phyloP scores from a whole-genome alignment of 35 echinoderm and acorn worm genomes.

The Heliocidaris erythrogramma region DNA sequence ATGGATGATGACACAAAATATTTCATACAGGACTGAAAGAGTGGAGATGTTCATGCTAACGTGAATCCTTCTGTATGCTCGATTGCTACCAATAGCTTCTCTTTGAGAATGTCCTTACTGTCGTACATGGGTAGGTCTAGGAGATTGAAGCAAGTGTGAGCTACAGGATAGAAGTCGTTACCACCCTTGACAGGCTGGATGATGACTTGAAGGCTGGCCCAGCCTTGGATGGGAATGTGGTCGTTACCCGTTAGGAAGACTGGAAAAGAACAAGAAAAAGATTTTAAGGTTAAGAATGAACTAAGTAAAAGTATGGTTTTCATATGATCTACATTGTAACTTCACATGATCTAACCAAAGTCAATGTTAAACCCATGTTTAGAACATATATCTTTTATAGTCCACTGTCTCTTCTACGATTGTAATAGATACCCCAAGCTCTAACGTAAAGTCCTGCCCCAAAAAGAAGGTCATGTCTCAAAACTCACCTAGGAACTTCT shows the following conservation, averaged over 20 bases:
- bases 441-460: no score
- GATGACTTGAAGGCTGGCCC: conserved; percentile 63
- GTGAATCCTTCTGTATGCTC: conserved; percentile 85
- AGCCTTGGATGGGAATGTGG: conserved; percentile 88
- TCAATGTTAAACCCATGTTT: no score
- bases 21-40: neutral
- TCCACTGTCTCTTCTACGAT: no score
- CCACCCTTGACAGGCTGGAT: conserved; percentile 83
- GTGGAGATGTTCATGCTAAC: conserved; percentile 8
- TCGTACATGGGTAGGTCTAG: conserved; percentile 82
- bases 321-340: neutral
- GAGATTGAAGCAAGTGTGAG: conserved; percentile 99
- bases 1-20: conserved; percentile 52
- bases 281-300: neutral
- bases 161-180: conserved; percentile 71
- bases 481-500: conserved; percentile 88
- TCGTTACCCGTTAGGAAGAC: conserved; percentile 96
- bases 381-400: no score
- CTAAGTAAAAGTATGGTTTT: neutral
- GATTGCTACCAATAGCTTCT: conserved; percentile 75
- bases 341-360: no score
- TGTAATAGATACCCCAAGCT: no score
- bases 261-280: conserved; percentile 9
- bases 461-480: neutral
- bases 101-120: conserved; percentile 64